phyloP scores from a whole-genome alignment of 2,888 invertebrate genomes.

The Dynastes tityus region DNA sequence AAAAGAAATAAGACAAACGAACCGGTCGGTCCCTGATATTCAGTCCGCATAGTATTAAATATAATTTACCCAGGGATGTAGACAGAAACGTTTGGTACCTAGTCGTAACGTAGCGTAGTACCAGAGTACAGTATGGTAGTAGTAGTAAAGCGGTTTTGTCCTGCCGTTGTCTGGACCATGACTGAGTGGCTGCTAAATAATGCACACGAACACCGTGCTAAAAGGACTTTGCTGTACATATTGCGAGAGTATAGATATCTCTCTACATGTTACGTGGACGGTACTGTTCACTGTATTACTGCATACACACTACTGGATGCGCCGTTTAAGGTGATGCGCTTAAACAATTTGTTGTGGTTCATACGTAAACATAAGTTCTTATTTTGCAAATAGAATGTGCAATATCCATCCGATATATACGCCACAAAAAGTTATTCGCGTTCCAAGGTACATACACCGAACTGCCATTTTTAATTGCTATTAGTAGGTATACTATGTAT shows the following conservation, averaged over 20 bases:
- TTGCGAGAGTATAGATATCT: neutral
- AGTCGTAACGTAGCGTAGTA: too few species aligned
- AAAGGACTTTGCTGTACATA: constrained; percentile 52
- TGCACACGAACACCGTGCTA: constrained; percentile 58
- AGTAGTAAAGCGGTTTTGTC: constrained; percentile 58
- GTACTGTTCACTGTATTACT: neutral
- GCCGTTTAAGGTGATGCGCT: too few species aligned
- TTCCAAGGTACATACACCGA: too few species aligned
- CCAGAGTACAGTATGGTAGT: neutral
- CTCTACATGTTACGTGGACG: constrained; percentile 18
- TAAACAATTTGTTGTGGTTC: too few species aligned
- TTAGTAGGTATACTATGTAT: too few species aligned
- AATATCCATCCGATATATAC: too few species aligned
- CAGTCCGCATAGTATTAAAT: constrained; percentile 50
- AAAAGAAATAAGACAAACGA: constrained; percentile 13
- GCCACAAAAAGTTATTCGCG: too few species aligned
- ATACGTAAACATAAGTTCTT: too few species aligned
- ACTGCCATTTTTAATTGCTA: too few species aligned
- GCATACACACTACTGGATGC: neutral
- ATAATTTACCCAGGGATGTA: constrained; percentile 55
- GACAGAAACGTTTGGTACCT: neutral
- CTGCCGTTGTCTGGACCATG: constrained; percentile 60
- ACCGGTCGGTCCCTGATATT: neutral
- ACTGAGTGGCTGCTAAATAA: constrained; percentile 63
- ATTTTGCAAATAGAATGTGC: too few species aligned